Base-by-base conservation (phyloP, 2,888 invertebrate species). In the Tortricodes alternella region DNA sequence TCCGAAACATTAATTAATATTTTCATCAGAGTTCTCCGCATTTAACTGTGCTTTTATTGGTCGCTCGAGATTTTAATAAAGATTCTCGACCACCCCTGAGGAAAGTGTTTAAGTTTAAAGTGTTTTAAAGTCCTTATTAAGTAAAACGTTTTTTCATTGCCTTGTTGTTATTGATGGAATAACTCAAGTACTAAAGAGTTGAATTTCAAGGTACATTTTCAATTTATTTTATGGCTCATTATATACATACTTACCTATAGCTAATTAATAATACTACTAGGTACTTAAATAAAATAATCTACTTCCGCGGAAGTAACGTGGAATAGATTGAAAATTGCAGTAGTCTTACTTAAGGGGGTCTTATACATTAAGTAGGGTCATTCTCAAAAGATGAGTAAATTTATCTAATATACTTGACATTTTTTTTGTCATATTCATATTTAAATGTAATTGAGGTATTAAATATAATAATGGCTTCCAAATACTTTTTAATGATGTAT, bases 1-100 rank as follows among this genome's bases (percentile, higher is more conserved):
- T 88, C 83, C 85, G 80, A 83, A 85, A 88, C 88, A 87, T 88
- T 89, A 89, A 89, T 89, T 89, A 89, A 89, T 89, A 89, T 89
- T 89, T 89, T 88, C 88, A 89, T 87, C 87, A 84, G 87, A 84
- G 82, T 85, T 86, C 85, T 76, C 83, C 82, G 83, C 87, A 84
- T 89, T 87, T 86, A 86, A 88, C 84, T 87, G 89, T 88, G 83
- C 84, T 85, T 89, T 89, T 89, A 88, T 88, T 87, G 80, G 83
- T 83, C 83, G 81, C 80, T 84, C 78, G 85, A 85, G 87, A 89
- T 89, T 88, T 89, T 85, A 89, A 89, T 89, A 89, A 89, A 85
- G 86, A 87, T 89, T 88, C 86, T 76, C 83, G 88, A 85, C 89
- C 89, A 85, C 88, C 85, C 85, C 80, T 82, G 79, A 73, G 74